Base-by-base conservation (phyloP, 2,113 vertebrate species). In the Mesitornis unicolor region DNA sequence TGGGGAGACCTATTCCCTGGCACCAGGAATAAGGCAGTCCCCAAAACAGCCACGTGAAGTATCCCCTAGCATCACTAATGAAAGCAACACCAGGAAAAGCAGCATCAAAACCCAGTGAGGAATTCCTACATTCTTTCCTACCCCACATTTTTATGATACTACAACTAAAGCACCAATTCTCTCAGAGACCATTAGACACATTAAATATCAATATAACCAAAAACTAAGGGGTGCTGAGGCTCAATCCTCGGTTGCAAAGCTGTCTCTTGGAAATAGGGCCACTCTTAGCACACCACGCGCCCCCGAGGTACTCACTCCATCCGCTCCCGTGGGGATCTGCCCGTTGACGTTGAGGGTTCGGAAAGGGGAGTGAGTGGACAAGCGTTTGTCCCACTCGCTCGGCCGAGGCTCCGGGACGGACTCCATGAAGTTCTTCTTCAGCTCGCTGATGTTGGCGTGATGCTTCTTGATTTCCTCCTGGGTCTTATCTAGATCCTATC, bases 401-500 rank as follows among this genome's bases (percentile, higher is more conserved):
- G 98, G 99, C 69, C 98, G 98, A 31, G 99, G 98, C 71, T 99
- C 99, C 0, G 99, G 99, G 48, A 99, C 98, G 1, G 99, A 99
- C 94, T 99, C 99, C 99, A 99, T 99, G 85, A 99, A 99, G 92
- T 98, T 99, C 96, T 99, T 99, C 97, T 99, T 99, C 73, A 99
- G 84, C 95, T 99, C 99, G 47, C 99, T 99, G 97, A 99, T 99
- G 96, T 99, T 99, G 71, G 99, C 99, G 57, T 99, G 99, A 94
- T 99, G 99, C 82, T 99, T 99, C 98, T 99, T 99, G 36, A 99
- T 99, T 94, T 99, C 99, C 33, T 99, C 99, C 92, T 99, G 99
- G 90, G 99, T 98, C 97, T 99, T 99, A 91, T 99, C 99, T 97
- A 99, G 94, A 95, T 99, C 99, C 99, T 99, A 96, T 6, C 78